Evolutionary conservation across 2,797 vertebrate genomes (phyloP).

Genomic region (Gallirallus australis): DNA sequence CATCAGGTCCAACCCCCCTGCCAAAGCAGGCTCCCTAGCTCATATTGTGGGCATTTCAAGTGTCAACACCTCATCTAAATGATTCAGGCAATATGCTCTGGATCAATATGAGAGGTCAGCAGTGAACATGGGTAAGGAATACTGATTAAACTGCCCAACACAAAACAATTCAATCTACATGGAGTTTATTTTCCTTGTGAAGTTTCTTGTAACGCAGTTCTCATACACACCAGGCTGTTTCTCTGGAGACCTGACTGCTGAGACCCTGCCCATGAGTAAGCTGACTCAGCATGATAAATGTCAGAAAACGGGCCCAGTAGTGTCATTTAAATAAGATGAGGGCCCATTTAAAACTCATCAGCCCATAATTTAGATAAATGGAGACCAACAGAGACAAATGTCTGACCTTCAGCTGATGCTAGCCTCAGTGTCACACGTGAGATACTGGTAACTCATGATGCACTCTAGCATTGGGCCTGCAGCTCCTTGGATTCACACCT

Average conservation of each 20-base stretch:
- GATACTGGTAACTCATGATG: not conserved
- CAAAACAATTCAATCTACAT: not conserved
- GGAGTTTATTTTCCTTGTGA: not conserved
- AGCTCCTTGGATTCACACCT: not conserved
- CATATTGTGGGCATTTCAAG: not conserved
- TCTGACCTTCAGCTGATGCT: not conserved
- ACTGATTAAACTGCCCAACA: not conserved
- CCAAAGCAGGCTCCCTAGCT: no score
- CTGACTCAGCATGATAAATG: not conserved
- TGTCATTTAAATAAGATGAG: not conserved
- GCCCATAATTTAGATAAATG: not conserved
- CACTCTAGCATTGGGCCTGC: not conserved
- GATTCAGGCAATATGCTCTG: not conserved
- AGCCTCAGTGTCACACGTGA: not conserved
- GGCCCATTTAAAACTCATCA: not conserved
- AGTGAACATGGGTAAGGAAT: not conserved
- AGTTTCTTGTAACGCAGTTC: not conserved
- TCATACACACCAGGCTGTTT: not conserved
- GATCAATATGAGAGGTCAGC: not conserved
- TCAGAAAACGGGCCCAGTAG: not conserved
- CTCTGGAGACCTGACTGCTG: not conserved
- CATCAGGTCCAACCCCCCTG: no score
- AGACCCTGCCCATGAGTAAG: not conserved
- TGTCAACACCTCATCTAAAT: not conserved
- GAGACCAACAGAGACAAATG: not conserved